Evolutionary conservation across 2,797 vertebrate species (phyloP).

Genomic region (Muscicapa striata): DNA sequence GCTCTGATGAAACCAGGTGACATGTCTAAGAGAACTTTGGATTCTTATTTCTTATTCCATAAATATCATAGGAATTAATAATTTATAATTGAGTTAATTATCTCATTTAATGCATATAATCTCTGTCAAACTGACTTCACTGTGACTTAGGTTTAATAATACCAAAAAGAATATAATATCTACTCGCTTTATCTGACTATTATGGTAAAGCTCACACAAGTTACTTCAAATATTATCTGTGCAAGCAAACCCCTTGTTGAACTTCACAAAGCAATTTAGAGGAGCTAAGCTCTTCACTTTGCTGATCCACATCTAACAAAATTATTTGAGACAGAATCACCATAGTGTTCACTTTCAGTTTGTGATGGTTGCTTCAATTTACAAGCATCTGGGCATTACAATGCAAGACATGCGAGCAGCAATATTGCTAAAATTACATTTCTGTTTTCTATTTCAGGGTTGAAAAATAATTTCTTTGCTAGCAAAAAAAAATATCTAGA

Average conservation of each 20-base stretch:
- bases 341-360: neutral
- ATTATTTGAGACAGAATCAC: neutral
- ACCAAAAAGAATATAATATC: neutral
- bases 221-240: neutral
- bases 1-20: neutral
- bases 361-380: neutral
- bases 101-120: neutral
- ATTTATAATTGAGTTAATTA: neutral
- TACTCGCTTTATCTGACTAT: neutral
- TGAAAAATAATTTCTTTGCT: neutral
- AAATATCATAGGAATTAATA: neutral
- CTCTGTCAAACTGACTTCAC: neutral
- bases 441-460: neutral
- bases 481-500: neutral
- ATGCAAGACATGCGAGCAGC: neutral
- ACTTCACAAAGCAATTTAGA: neutral
- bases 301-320: neutral
- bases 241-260: neutral
- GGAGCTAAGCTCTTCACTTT: neutral
- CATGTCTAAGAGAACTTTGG: neutral
- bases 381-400: neutral
- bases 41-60: neutral
- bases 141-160: neutral
- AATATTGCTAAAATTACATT: neutral
- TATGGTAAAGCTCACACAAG: neutral